Percentiles rank a stretch among this genome's conserved stretches.
phyloP scores from a whole-genome alignment of 2,888 invertebrate genomes.

The Drosophila mimica region DNA sequence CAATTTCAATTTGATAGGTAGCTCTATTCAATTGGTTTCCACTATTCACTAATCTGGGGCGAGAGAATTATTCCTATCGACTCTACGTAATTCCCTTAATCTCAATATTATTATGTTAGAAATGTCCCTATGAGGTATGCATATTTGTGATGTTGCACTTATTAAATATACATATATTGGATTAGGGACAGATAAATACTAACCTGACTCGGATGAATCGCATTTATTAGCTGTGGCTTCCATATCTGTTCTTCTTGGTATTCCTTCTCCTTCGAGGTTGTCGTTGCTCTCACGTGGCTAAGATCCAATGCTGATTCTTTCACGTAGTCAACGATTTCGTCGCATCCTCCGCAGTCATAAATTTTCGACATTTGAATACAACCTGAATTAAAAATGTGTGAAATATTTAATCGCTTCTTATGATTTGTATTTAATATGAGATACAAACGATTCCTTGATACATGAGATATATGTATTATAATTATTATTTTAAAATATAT shows the following conservation, averaged over 20 bases:
- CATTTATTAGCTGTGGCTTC: no score
- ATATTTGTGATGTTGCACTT: neutral
- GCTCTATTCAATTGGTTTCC: slow-evolving; percentile 4
- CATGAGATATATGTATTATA: neutral
- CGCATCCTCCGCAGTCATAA: neutral
- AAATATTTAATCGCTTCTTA: neutral
- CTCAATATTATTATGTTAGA: neutral
- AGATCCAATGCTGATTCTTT: neutral
- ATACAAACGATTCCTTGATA: neutral
- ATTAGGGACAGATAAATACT: neutral
- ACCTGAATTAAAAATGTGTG: neutral
- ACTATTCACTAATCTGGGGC: neutral
- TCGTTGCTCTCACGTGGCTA: neutral
- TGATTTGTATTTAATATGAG: neutral
- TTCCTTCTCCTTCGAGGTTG: neutral
- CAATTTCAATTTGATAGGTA: slow-evolving; percentile 26
- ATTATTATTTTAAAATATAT: neutral
- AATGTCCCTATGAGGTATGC: neutral
- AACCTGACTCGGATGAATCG: no score
- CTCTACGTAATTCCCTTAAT: neutral
- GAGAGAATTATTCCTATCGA: no score
- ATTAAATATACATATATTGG: neutral
- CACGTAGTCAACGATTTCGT: neutral
- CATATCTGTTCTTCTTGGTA: neutral
- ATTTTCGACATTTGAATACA: neutral